phyloP scores from a whole-genome alignment of 2,888 invertebrate species.

The Nemotelus nigrinus region DNA sequence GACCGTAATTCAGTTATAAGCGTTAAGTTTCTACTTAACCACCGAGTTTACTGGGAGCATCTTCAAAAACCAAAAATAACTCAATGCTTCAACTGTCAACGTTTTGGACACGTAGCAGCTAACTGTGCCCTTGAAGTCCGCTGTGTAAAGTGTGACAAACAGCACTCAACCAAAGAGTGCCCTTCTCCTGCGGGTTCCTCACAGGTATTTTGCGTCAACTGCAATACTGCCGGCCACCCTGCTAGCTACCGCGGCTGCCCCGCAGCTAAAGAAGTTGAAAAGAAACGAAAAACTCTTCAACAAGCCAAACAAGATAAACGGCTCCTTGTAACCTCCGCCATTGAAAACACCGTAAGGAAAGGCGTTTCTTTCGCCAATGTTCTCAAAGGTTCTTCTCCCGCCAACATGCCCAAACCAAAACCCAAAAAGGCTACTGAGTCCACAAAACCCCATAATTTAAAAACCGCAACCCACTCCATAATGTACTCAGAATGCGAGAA shows the following conservation, averaged over 20 bases:
- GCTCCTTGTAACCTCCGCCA: background rate
- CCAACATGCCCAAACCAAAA: background rate
- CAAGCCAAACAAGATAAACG: background rate
- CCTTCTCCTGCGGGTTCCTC: background rate
- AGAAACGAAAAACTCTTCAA: background rate
- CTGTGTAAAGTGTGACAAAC: background rate
- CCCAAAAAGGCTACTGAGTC: background rate
- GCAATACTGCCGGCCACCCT: constrained; percentile 4
- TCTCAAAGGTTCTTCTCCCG: background rate
- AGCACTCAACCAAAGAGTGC: background rate
- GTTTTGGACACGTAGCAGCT: background rate
- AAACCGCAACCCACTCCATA: background rate
- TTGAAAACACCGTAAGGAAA: background rate
- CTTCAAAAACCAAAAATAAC: no score
- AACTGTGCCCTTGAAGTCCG: background rate
- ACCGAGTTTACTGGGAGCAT: no score
- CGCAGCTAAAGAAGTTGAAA: background rate
- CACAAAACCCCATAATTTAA: background rate
- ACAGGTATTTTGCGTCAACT: constrained; percentile 12
- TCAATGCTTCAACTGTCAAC: background rate
- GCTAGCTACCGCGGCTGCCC: constrained; percentile 8
- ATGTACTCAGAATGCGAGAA: background rate
- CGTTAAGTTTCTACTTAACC: no score
- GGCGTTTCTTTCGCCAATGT: background rate
- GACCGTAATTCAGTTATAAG: no score